phyloP scores from a whole-genome alignment of 2,888 invertebrate species.

The Diaperis boleti region DNA sequence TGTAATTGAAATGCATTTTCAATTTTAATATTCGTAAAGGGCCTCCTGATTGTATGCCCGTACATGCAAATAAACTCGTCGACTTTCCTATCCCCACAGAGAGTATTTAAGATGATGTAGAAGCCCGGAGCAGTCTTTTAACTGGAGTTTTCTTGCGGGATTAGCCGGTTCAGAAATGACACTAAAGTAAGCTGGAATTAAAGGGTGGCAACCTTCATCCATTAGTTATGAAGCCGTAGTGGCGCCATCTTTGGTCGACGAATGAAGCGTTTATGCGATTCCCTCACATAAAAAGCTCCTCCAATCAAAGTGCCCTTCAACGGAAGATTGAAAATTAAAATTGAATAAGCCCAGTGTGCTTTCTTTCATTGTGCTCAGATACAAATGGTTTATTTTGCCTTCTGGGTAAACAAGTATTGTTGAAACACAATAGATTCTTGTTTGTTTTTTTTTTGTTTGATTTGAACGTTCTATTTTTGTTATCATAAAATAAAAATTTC shows the following conservation, averaged over 20 bases:
- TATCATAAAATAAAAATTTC: neutral
- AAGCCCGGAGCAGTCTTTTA: slow-evolving; percentile 43
- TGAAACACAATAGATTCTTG: slow-evolving; percentile 13
- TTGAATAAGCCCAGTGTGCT: slow-evolving; percentile 38
- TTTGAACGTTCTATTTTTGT: neutral
- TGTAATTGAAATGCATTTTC: slow-evolving; percentile 14
- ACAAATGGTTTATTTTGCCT: slow-evolving; percentile 23
- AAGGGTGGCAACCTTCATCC: slow-evolving; percentile 47
- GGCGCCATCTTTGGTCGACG: slow-evolving; percentile 43
- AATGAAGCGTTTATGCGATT: slow-evolving; percentile 37
- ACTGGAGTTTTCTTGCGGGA: slow-evolving; percentile 44
- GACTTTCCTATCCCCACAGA: slow-evolving; percentile 32
- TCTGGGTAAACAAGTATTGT: slow-evolving; percentile 28
- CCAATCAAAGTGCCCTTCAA: slow-evolving; percentile 39
- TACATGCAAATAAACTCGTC: slow-evolving; percentile 38
- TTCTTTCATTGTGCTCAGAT: slow-evolving; percentile 18
- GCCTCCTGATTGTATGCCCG: slow-evolving; percentile 22
- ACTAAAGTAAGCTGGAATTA: slow-evolving; percentile 43
- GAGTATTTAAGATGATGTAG: slow-evolving; percentile 36
- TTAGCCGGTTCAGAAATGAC: slow-evolving; percentile 43
- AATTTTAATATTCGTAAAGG: slow-evolving; percentile 27
- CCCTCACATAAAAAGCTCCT: slow-evolving; percentile 31
- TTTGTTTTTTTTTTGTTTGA: neutral
- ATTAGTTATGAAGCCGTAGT: slow-evolving; percentile 51
- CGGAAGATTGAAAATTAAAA: slow-evolving; percentile 44